Percentiles rank a stretch among this genome's conserved stretches.
Conservation (phyloP, 2,888 invertebrate species). For the Hoplodrina blanda region DNA sequence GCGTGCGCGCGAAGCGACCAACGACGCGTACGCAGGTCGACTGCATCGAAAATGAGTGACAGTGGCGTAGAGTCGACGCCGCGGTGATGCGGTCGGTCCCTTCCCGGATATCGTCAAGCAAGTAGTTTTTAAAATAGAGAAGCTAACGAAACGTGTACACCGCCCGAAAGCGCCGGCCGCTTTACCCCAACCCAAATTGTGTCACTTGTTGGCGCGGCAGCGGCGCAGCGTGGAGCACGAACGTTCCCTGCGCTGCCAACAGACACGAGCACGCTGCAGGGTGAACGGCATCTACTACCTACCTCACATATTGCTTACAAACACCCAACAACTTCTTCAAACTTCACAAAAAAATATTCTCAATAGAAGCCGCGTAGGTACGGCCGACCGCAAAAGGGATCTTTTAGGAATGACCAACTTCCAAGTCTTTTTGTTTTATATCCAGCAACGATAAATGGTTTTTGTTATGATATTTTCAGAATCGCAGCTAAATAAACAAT, state of each 20-base stretch:
- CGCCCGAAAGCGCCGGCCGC: conserved; percentile 88
- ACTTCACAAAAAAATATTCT: conserved; percentile 74
- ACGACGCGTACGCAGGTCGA: conserved; percentile 89
- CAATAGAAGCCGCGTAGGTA: conserved; percentile 69
- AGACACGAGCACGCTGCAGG: conserved; percentile 74
- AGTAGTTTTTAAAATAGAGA: conserved; percentile 90
- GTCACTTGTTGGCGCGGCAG: conserved; percentile 83
- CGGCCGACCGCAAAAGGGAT: conserved; percentile 68
- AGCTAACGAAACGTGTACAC: conserved; percentile 89
- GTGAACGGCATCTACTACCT: conserved; percentile 79
- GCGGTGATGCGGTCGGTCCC: conserved; percentile 86
- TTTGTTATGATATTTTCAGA: conserved; percentile 43
- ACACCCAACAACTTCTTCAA: conserved; percentile 68
- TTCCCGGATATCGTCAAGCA: conserved; percentile 89
- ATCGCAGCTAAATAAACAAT: conserved; percentile 15
- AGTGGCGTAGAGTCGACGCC: conserved; percentile 77
- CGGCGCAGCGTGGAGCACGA: conserved; percentile 70
- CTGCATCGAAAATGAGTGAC: conserved; percentile 88
- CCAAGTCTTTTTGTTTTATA: conserved; percentile 69
- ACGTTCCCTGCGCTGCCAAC: conserved; percentile 70
- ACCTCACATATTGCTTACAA: conserved; percentile 69
- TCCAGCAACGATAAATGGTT: conserved; percentile 46
- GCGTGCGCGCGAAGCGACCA: conserved; percentile 87
- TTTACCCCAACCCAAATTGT: conserved; percentile 88
- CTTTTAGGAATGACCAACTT: conserved; percentile 71